These are phyloP conservation scores for Cyrtodaria siliqua DNA, from an alignment of 2,888 invertebrate genomes.

Conservation along the genomic window DNA sequence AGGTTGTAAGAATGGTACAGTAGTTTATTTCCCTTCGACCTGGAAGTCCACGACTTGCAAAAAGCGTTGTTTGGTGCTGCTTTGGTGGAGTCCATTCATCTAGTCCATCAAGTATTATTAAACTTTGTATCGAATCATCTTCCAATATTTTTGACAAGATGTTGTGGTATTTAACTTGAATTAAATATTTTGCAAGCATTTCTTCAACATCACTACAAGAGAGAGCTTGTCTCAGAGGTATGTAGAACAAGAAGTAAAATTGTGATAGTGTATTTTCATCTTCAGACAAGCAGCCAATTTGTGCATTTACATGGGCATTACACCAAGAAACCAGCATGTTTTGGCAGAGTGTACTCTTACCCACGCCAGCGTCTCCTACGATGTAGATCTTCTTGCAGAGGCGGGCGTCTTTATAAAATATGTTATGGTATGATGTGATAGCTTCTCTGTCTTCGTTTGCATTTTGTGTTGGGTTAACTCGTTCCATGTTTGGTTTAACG, in stretches of 20 bases:
- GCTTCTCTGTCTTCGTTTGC: too few relatives aligned
- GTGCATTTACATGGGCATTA: neutral
- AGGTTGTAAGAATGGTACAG: neutral
- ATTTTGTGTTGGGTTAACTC: too few relatives aligned
- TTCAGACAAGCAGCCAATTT: too few relatives aligned
- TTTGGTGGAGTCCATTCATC: slow-evolving; percentile 5
- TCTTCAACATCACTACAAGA: neutral
- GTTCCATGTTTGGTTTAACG: too few relatives aligned
- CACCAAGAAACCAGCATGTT: slow-evolving; percentile 11
- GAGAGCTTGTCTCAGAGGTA: slow-evolving; percentile 2
- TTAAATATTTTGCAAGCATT: neutral
- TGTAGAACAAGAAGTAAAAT: slow-evolving; percentile 14
- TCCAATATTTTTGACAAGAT: neutral
- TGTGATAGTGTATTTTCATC: neutral
- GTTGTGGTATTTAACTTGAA: neutral
- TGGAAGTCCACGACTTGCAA: neutral
- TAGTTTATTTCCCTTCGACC: neutral
- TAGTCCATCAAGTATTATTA: slow-evolving; percentile 11
- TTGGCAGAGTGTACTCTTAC: slow-evolving; percentile 12
- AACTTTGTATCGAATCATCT: slow-evolving; percentile 1
- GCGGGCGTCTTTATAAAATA: too few relatives aligned
- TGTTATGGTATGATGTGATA: too few relatives aligned
- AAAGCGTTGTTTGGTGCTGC: too few relatives aligned
- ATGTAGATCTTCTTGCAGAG: neutral
- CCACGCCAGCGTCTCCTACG: slow-evolving; percentile 2